phyloP scores from a whole-genome alignment of 2,113 vertebrate species.

The Miniopterus natalensis region DNA sequence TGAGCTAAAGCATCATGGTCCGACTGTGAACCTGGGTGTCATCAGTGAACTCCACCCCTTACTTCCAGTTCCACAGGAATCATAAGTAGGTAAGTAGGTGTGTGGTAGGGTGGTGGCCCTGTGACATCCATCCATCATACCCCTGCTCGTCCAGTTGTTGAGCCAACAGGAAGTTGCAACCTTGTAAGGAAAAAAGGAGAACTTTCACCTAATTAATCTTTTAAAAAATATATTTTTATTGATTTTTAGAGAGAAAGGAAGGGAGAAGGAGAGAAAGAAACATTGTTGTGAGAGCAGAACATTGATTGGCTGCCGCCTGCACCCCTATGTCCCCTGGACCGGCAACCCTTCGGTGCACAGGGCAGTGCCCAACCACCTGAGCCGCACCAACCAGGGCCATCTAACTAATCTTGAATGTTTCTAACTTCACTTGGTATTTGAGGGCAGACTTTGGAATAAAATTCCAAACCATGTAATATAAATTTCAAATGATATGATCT shows the following conservation, averaged over 20 bases:
- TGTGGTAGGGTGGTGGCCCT: slow-evolving; percentile 70
- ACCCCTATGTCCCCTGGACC: not conserved
- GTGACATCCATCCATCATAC: slow-evolving; percentile 28
- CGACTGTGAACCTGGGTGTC: not conserved
- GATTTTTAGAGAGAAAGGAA: not conserved
- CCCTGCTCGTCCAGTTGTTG: slow-evolving; percentile 68
- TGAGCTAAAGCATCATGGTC: not conserved
- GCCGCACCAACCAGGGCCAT: not conserved
- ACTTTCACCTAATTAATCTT: not conserved
- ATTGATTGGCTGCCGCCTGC: not conserved
- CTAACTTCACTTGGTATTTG: not conserved
- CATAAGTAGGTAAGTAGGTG: slow-evolving; percentile 47
- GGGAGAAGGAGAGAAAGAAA: not conserved
- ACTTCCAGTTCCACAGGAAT: slow-evolving; percentile 79
- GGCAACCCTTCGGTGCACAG: not conserved
- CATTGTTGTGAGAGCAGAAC: not conserved
- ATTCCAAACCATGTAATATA: not conserved
- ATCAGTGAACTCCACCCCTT: slow-evolving; percentile 71
- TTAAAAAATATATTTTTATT: not conserved
- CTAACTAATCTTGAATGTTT: not conserved
- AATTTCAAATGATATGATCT: not conserved
- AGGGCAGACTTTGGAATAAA: slow-evolving; percentile 3
- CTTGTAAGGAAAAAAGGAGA: slow-evolving; percentile 11
- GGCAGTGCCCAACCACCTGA: not conserved
- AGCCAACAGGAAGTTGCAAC: slow-evolving; percentile 49